Evolutionary conservation across 2,113 vertebrate species (phyloP), one percentile per base, ranked within the genome.

Genomic region (Vidua macroura): DNA sequence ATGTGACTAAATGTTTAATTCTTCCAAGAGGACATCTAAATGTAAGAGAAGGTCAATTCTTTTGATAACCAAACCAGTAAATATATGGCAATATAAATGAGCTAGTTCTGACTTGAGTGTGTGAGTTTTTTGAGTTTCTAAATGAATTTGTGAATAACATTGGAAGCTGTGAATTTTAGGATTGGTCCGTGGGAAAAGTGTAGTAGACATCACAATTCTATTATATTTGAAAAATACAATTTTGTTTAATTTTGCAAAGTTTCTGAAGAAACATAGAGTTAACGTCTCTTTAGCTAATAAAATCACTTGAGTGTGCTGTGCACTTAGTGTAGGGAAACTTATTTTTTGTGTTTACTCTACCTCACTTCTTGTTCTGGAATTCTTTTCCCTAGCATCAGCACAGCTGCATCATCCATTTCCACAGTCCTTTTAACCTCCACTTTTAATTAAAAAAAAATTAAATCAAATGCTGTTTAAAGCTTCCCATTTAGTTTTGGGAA

Each of bases 401-500:
- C 96, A 97, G 96, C 96, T 97, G 96, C 92, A 95, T 96, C 93
- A 83, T 95, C 83, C 79, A 66, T 92, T 96, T 95, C 93, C 90
- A 74, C 0, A 31, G 72, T 92, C 92, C 92, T 94, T 96, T 96
- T 95, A 96, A 95, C 85, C 92, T 96, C 59, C 18, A 1, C 41
- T 95, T 96, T 97, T 97, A 97, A 97, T 97, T 96, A 94, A 97
- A 95, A 95, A 96, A 96, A 96, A 94, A 79, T 96, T 94, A 96
- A 96, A 95, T 95, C 73, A 95, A 87, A 96, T 97, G 85, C 77
- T 93, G 70, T 96, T 93, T 95, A 96, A 96, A 95, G 91, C 94
- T 93, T 96, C 80, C 75, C 80, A 2, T 93, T 96, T 91, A 96
- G 85, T 91, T 94, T 96, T 89, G 77, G 83, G 85, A 91, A 96